Evolutionary conservation across 2,797 vertebrate genomes (phyloP), one percentile per base, ranked within the genome.

Genomic region (Labeo calbasu): DNA sequence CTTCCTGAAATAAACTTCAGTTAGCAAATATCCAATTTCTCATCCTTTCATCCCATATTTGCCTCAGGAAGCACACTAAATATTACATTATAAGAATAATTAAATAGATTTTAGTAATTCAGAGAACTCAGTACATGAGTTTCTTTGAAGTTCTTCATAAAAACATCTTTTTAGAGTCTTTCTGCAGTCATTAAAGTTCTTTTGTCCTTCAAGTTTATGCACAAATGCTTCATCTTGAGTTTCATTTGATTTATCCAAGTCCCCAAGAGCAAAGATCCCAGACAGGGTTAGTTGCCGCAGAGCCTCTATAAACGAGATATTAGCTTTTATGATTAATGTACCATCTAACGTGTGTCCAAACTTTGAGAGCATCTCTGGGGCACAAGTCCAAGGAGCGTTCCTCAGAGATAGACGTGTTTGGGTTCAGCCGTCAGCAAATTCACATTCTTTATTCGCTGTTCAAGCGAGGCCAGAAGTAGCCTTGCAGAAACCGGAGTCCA

Each of bases 291-390:
- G 14, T 36, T 23, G 53, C 86, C 79, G 77, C 65, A 51, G 70
- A 77, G 50, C 65, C 25, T 21, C 76, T 72, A 72, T 77, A 79
- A 86, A 57, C 25, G 23, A 32, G 21, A 81, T 65, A 59, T 65
- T 51, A 51, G 43, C 25, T 79, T 48, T 61, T n/a, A 69, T 65
- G 81, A 76, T 53, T 77, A 83, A 82, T 82, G 57, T n/a, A 51
- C 63, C 46, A 59, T 23, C 25, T 21, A 50, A 79, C 12, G 43
- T 11, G 40, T 28, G 55, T 82, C 78, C 51, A 63, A 70, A 59
- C 32, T 83, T 68, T 25, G 36, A 61, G 76, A 79, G 76, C 43
- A 32, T 79, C 57, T 57, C 36, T 57, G 70, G 28, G 81, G 85
- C 75, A 21, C 19, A 13, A 48, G 61, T 53, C 81, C 81, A 79